phyloP scores from a whole-genome alignment of 1,140 invertebrate species.

The Odontomachus brunneus region DNA sequence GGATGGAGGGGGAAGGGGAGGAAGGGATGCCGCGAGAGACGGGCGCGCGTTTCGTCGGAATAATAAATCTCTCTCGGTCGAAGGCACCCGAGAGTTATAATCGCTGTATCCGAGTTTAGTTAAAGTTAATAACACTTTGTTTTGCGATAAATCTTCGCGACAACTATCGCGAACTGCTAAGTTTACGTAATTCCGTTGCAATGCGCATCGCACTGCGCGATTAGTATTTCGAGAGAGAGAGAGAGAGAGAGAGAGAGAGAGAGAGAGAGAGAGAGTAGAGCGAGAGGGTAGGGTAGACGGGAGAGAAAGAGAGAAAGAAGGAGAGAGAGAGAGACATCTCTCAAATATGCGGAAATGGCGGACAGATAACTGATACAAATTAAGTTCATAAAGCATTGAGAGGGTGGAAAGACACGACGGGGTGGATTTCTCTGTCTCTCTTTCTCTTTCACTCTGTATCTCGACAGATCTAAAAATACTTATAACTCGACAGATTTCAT shows the following conservation, averaged over 20 bases:
- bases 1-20: too few relatives aligned
- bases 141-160: slow-evolving; percentile 36
- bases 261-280: background rate
- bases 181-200: slow-evolving; percentile 28
- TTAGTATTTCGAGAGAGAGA: slow-evolving; percentile 41
- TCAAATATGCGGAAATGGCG: slow-evolving; percentile 31
- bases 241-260: background rate
- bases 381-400: slow-evolving; percentile 24
- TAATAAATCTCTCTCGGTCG: background rate
- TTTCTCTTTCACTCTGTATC: too few relatives aligned
- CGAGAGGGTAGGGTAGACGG: background rate
- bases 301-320: too few relatives aligned
- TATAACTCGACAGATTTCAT: too few relatives aligned
- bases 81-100: background rate
- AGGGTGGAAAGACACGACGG: background rate
- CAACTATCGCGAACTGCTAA: slow-evolving; percentile 38
- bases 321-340: background rate
- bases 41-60: too few relatives aligned
- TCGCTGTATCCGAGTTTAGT: slow-evolving; percentile 34
- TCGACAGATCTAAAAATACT: too few relatives aligned
- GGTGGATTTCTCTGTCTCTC: too few relatives aligned
- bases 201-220: background rate
- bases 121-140: slow-evolving; percentile 45
- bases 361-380: slow-evolving; percentile 38
- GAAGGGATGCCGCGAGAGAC: too few relatives aligned